These are phyloP conservation scores for Cheilosia scutellata DNA, from an alignment of 2,888 invertebrate genomes.

Conservation along the genomic window DNA sequence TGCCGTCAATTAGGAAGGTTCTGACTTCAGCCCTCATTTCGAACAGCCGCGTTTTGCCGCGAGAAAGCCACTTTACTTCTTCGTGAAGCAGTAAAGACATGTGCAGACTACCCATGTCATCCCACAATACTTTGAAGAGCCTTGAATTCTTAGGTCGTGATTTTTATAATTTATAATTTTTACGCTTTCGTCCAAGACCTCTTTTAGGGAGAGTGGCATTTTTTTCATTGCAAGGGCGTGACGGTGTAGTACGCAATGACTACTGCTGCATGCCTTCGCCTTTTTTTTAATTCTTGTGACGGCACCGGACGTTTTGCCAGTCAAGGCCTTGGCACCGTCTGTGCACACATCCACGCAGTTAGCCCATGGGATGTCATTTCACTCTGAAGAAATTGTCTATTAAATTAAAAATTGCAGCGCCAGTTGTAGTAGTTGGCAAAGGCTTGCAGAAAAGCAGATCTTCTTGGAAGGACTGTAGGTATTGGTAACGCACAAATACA, in stretches of 20 bases:
- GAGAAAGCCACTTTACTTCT: too few relatives aligned
- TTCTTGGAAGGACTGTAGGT: background rate
- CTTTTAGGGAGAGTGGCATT: background rate
- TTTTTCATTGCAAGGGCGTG: constrained; percentile 24
- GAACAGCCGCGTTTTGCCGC: too few relatives aligned
- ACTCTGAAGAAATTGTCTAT: constrained; percentile 9
- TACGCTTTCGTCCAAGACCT: background rate
- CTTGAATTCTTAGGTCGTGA: too few relatives aligned
- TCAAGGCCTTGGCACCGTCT: constrained; percentile 5
- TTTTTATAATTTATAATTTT: too few relatives aligned
- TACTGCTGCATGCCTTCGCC: too few relatives aligned
- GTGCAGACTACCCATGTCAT: too few relatives aligned
- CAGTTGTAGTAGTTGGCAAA: constrained; percentile 1
- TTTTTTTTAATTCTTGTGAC: constrained; percentile 10
- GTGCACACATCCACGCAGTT: constrained; percentile 12
- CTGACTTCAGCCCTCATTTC: too few relatives aligned
- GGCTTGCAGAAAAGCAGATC: constrained; percentile 1
- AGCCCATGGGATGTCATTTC: too few relatives aligned
- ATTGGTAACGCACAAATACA: background rate
- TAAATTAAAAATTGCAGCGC: constrained; percentile 10
- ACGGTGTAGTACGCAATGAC: constrained; percentile 1
- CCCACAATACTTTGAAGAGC: too few relatives aligned
- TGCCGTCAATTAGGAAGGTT: too few relatives aligned
- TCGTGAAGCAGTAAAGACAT: too few relatives aligned
- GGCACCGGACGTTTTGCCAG: constrained; percentile 14